Evolutionary conservation across 2,888 invertebrate genomes (phyloP).

Genomic region (Dexiosoma caninum): DNA sequence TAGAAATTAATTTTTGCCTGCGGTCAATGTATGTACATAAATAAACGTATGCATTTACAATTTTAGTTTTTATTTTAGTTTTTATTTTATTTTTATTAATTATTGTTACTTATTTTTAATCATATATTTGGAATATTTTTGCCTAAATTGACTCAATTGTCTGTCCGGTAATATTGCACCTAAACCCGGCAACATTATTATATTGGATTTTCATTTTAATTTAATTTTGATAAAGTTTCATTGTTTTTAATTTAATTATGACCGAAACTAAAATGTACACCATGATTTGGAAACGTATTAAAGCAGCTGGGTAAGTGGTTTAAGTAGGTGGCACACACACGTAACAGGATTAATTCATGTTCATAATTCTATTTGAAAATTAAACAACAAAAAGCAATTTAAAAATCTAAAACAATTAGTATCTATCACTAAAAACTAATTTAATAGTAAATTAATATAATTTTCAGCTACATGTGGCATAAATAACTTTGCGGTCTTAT

Average conservation of each 20-base stretch:
- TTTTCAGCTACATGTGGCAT: too few species aligned
- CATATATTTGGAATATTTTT: background rate
- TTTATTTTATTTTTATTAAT: too few species aligned
- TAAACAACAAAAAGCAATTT: background rate
- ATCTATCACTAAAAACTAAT: background rate
- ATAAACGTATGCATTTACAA: too few species aligned
- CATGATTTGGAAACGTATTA: background rate
- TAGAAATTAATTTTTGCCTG: slow-evolving; percentile 20
- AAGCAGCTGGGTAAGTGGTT: background rate
- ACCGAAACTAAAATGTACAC: slow-evolving; percentile 5
- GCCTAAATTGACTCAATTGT: slow-evolving; percentile 1
- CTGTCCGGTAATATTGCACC: background rate
- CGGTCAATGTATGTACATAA: slow-evolving; percentile 16
- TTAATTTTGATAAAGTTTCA: slow-evolving; percentile 12
- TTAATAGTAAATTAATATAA: background rate
- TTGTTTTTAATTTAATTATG: slow-evolving; percentile 27
- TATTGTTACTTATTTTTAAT: background rate
- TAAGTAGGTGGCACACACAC: background rate
- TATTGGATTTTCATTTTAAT: slow-evolving; percentile 44
- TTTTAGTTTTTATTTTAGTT: too few species aligned
- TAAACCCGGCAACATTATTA: background rate
- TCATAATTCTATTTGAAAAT: background rate
- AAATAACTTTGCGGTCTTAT: too few species aligned
- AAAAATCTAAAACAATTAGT: background rate
- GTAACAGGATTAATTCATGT: background rate